phyloP scores from a whole-genome alignment of 1,140 invertebrate genomes.

The Vanessa atalanta region DNA sequence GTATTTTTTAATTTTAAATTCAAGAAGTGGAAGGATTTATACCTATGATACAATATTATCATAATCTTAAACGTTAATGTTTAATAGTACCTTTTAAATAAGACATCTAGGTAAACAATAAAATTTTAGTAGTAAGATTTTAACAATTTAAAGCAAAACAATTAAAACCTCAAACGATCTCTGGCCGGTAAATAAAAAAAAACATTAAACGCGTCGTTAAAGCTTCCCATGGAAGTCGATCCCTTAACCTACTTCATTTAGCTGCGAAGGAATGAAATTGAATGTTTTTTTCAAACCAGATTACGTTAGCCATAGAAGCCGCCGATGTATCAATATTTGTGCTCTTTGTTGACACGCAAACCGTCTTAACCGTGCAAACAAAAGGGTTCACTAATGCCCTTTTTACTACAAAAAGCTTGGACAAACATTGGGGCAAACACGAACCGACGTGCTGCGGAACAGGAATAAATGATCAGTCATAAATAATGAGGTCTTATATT shows the following conservation, averaged over 20 bases:
- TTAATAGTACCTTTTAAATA: too few species aligned
- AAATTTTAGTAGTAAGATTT: too few species aligned
- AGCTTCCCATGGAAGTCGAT: slow-evolving; percentile 37
- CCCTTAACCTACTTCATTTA: slow-evolving; percentile 35
- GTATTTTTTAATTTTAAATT: too few species aligned
- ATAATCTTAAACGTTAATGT: too few species aligned
- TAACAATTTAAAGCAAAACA: neutral
- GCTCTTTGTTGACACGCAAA: slow-evolving; percentile 70
- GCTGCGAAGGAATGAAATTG: slow-evolving; percentile 46
- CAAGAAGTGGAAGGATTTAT: too few species aligned
- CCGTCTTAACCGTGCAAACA: slow-evolving; percentile 74
- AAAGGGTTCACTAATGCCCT: slow-evolving; percentile 78
- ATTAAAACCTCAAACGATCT: neutral
- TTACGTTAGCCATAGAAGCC: slow-evolving; percentile 68
- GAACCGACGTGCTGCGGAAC: slow-evolving; percentile 19
- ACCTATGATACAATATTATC: too few species aligned
- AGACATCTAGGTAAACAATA: too few species aligned
- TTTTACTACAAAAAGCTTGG: slow-evolving; percentile 75
- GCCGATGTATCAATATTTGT: slow-evolving; percentile 72
- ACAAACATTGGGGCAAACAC: slow-evolving; percentile 68
- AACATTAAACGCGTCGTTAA: slow-evolving; percentile 38
- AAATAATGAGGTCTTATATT: slow-evolving; percentile 11
- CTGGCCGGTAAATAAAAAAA: slow-evolving; percentile 3
- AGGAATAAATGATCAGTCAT: slow-evolving; percentile 12
- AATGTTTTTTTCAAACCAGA: slow-evolving; percentile 55